phyloP scores from a whole-genome alignment of 2,888 invertebrate genomes.

The Plemyria rubiginata region DNA sequence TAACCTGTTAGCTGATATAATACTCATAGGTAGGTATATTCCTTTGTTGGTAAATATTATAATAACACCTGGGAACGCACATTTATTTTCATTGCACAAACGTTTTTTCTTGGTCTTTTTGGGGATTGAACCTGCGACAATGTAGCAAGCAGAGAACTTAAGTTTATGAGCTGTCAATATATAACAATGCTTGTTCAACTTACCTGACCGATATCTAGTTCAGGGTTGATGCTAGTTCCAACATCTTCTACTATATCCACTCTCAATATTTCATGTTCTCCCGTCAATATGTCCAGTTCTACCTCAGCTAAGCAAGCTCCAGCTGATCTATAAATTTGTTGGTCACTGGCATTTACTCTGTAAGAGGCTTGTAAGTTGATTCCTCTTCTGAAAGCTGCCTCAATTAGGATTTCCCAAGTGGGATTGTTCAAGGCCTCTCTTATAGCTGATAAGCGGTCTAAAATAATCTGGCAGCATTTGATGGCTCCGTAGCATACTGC shows the following conservation, averaged over 20 bases:
- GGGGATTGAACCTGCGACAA: no score
- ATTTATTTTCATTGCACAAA: no score
- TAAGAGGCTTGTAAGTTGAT: slow-evolving; percentile 69
- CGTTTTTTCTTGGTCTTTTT: no score
- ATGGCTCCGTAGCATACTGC: slow-evolving; percentile 58
- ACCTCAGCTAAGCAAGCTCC: slow-evolving; percentile 87
- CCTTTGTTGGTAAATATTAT: no score
- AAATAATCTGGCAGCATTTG: slow-evolving; percentile 80
- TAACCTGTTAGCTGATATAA: no score
- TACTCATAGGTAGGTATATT: no score
- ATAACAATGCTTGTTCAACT: neutral
- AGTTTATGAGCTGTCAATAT: no score
- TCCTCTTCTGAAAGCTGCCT: slow-evolving; percentile 69
- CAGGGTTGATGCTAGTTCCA: slow-evolving; percentile 87
- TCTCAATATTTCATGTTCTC: slow-evolving; percentile 86
- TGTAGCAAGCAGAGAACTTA: no score
- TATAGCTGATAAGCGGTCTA: slow-evolving; percentile 75
- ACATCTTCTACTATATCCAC: slow-evolving; percentile 88
- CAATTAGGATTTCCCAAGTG: slow-evolving; percentile 80
- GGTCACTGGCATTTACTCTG: slow-evolving; percentile 57
- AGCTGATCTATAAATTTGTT: slow-evolving; percentile 67
- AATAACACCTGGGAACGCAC: no score
- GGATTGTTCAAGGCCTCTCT: slow-evolving; percentile 71
- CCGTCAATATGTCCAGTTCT: slow-evolving; percentile 90
- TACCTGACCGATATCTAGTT: slow-evolving; percentile 88